These are phyloP conservation scores for Balearica regulorum DNA, from an alignment of 2,797 vertebrate genomes.

Conservation along the genomic window DNA sequence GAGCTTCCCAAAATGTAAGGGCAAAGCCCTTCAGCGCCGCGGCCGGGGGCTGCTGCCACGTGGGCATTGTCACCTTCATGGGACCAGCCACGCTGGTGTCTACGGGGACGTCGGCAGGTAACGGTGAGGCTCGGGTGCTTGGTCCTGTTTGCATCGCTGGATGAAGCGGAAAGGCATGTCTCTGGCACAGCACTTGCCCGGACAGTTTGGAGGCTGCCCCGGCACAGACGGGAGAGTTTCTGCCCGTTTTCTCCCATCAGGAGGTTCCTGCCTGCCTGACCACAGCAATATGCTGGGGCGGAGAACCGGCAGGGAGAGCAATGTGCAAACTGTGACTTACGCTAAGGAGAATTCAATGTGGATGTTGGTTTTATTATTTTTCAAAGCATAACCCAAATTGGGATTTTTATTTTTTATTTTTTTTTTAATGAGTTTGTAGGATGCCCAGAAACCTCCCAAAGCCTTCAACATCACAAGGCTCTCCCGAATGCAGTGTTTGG, in stretches of 20 bases:
- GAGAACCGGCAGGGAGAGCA: conserved; percentile 3
- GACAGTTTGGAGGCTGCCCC: background rate
- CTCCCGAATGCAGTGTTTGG: conserved; percentile 23
- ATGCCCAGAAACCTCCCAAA: background rate
- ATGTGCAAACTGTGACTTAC: background rate
- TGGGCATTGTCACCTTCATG: background rate
- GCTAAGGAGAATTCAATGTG: background rate
- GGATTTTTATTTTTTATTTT: background rate
- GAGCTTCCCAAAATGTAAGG: background rate
- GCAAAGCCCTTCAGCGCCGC: background rate
- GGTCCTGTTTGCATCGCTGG: background rate
- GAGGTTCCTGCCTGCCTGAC: conserved; percentile 14
- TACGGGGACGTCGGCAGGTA: background rate
- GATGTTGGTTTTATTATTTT: background rate
- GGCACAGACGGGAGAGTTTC: background rate
- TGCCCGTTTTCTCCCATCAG: background rate
- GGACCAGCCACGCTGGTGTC: background rate
- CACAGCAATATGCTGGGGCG: background rate
- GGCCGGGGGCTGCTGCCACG: rapidly evolving
- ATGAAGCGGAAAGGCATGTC: background rate
- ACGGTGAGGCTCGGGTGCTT: rapidly evolving
- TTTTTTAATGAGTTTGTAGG: background rate
- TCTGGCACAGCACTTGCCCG: background rate
- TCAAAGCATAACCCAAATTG: background rate
- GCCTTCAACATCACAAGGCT: background rate